Evolutionary conservation across 2,888 invertebrate species (phyloP), one percentile per base, ranked within the genome.

Genomic region (Myathropa florea): DNA sequence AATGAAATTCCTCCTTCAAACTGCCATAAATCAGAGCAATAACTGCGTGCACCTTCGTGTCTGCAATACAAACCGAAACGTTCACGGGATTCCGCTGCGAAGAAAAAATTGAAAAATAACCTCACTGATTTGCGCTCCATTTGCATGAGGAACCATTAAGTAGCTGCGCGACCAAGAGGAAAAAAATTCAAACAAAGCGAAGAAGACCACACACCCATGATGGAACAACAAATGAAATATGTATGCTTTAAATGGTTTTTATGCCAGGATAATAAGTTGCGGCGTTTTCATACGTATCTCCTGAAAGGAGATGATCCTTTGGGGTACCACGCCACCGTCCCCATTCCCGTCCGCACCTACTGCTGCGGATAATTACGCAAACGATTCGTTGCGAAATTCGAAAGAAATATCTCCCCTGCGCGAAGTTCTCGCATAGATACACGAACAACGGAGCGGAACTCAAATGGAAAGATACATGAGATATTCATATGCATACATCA

Each of bases 161-260:
- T 65, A 64, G 57, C 75, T 36, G 39, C 55, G 23, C 57, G 10
- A 14, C 21, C 14, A 59, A 59, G 26, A 26, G 6, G 14, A 59
- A 12, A n/a, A 24, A 26, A 7, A 14, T 1, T 12, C 61, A 18
- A 28, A 4, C 33, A 63, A 18, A 7, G 9, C 10, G 9, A 0
- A 4, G 7, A 21, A 18, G 33, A 1, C 18, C 61, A 39, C 39
- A n/a, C 30, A 39, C 28, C 55, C 75, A 24, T 60, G 53, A 77
- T 53, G 60, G 53, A 46, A 71, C 26, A 70, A 80, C 64, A 39
- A 70, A 83, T 84, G 63, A 86, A 86, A 82, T 64, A 82, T 82
- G 73, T 68, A 86, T 82, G 64, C 70, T 71, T 86, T 81, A 80
- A 86, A 78, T 78, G 76, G 72, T 86, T 86, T 80, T 77, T 70